Evolutionary conservation across 2,797 vertebrate genomes (phyloP).

Genomic region (Lacerta viridis): DNA sequence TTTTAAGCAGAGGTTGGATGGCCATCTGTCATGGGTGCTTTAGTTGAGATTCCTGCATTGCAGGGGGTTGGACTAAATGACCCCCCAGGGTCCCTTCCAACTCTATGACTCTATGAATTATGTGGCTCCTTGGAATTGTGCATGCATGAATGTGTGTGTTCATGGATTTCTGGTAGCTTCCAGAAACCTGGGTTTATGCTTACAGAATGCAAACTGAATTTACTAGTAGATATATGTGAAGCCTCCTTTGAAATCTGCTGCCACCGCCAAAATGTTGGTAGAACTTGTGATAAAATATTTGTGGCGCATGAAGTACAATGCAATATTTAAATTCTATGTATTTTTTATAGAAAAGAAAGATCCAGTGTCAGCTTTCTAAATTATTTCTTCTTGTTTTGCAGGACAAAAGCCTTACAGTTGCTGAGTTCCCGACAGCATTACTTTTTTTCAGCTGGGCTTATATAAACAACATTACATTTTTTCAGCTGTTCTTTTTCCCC

Average conservation of each 20-base stretch:
- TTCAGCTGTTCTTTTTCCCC: not conserved
- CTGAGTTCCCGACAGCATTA: conserved; percentile 40
- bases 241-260: not conserved
- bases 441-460: conserved; percentile 30
- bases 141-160: no score
- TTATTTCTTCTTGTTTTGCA: conserved; percentile 68
- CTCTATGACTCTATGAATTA: not conserved
- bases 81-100: no score
- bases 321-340: not conserved
- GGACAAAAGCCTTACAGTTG: conserved; percentile 54
- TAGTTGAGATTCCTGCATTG: no score
- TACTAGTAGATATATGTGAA: not conserved
- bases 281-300: not conserved
- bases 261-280: not conserved
- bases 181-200: no score
- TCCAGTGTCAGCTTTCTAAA: not conserved
- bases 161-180: not conserved
- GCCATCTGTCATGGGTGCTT: no score
- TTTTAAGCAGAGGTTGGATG: no score
- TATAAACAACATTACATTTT: not conserved
- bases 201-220: no score
- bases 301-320: not conserved
- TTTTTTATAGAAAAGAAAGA: not conserved
- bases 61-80: no score
- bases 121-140: not conserved